phyloP scores from a whole-genome alignment of 2,113 vertebrate genomes.

The Malurus cyaneus region DNA sequence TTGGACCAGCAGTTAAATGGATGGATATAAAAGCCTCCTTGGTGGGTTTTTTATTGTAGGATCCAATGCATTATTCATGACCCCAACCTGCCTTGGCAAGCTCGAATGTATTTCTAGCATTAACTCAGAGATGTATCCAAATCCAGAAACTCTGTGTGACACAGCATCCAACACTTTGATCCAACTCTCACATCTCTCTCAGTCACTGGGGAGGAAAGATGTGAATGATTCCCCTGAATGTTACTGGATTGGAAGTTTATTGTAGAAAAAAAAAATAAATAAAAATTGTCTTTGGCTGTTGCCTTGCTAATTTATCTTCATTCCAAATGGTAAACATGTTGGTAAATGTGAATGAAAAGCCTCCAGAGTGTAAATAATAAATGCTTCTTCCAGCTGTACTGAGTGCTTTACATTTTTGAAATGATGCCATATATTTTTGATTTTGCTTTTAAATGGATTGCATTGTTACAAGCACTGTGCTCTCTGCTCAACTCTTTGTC shows the following conservation, averaged over 20 bases:
- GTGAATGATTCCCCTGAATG: not conserved
- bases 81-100: not conserved
- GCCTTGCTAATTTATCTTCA: conserved; percentile 27
- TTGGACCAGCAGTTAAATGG: not conserved
- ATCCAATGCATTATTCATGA: not conserved
- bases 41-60: not conserved
- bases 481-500: not conserved
- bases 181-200: not conserved
- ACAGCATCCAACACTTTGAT: not conserved
- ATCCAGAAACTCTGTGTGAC: not conserved
- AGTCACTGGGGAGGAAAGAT: not conserved
- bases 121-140: not conserved
- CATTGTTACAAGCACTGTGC: not conserved
- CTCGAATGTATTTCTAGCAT: not conserved
- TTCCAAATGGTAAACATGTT: conserved; percentile 2
- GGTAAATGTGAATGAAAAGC: conserved; percentile 32
- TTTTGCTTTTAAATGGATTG: not conserved
- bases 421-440: not conserved
- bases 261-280: not conserved
- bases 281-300: not conserved
- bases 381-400: conserved; percentile 12
- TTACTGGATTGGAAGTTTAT: not conserved
- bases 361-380: conserved; percentile 28
- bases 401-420: not conserved
- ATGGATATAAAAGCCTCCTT: not conserved